Conservation (phyloP, 2,113 vertebrate species). For the Nanorana parkeri region DNA sequence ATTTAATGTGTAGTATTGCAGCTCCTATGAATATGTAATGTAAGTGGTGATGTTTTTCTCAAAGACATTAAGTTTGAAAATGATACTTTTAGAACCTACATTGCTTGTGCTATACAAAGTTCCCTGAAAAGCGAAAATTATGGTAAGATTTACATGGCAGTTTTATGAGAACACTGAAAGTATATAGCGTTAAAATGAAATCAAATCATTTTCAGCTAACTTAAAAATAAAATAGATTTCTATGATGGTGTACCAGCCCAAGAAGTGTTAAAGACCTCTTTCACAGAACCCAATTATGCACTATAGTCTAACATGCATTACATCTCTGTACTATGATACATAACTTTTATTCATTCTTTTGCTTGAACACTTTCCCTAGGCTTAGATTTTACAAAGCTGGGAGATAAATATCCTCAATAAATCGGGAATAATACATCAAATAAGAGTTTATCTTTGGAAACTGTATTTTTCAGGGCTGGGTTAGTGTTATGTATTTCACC, state of each 20-base stretch:
- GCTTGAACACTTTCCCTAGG: slow-evolving; percentile 2
- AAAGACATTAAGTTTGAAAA: background rate
- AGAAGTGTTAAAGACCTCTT: slow-evolving; percentile 27
- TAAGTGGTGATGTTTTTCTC: slow-evolving; percentile 5
- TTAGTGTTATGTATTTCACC: slow-evolving; percentile 11
- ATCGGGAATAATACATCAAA: slow-evolving; percentile 26
- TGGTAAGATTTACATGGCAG: slow-evolving; percentile 1
- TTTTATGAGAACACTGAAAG: slow-evolving; percentile 2
- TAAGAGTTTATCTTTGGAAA: slow-evolving; percentile 19
- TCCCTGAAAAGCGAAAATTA: slow-evolving; percentile 2
- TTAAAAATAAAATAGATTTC: background rate
- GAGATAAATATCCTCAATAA: slow-evolving; percentile 46
- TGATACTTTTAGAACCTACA: background rate
- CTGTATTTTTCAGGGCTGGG: background rate
- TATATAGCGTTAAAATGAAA: slow-evolving; percentile 3
- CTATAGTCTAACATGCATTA: slow-evolving; percentile 14
- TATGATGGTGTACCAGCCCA: background rate
- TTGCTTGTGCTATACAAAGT: background rate
- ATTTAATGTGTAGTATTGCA: background rate
- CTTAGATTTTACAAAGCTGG: slow-evolving; percentile 18
- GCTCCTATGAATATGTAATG: background rate
- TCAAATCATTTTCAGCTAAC: background rate
- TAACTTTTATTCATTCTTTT: slow-evolving; percentile 16
- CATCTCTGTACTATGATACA: background rate
- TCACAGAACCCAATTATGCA: slow-evolving; percentile 28